Conservation (phyloP, 1,140 invertebrate genomes). For the Drosophila saltans region DNA sequence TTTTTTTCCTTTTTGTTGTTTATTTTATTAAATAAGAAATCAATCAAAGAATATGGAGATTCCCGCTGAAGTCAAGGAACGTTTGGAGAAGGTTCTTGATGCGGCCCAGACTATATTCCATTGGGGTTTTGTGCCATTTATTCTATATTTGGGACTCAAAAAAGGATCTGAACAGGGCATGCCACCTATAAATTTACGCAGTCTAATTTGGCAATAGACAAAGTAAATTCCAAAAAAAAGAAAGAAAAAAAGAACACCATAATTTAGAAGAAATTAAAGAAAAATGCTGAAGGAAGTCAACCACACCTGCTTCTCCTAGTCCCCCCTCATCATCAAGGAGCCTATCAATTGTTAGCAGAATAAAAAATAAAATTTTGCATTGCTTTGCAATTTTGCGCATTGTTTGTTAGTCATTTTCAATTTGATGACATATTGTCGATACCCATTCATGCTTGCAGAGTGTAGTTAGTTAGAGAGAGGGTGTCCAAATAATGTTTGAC, state of each 20-base stretch:
- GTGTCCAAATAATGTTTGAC: slow-evolving; percentile 34
- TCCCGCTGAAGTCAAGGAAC: neutral
- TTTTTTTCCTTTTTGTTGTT: too few species aligned
- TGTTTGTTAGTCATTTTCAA: too few species aligned
- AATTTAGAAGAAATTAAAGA: too few species aligned
- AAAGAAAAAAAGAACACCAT: too few species aligned
- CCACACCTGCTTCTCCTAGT: too few species aligned
- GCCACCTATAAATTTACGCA: neutral
- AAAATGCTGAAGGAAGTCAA: too few species aligned
- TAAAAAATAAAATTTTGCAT: too few species aligned
- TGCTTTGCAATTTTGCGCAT: too few species aligned
- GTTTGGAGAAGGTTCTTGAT: neutral
- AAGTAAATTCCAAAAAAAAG: neutral
- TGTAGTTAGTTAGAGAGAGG: too few species aligned
- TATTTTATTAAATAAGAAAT: neutral
- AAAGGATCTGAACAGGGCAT: neutral
- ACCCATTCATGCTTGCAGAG: neutral
- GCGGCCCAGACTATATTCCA: neutral
- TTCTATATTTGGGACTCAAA: neutral
- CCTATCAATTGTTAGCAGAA: too few species aligned
- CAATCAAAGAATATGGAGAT: neutral
- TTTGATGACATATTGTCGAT: neutral
- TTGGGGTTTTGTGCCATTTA: slow-evolving; percentile 3
- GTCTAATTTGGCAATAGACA: slow-evolving; percentile 4
- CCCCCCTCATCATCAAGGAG: too few species aligned